These are phyloP conservation scores for Uromys caudimaculatus DNA, from an alignment of 2,797 vertebrate genomes.

Conservation along the genomic window DNA sequence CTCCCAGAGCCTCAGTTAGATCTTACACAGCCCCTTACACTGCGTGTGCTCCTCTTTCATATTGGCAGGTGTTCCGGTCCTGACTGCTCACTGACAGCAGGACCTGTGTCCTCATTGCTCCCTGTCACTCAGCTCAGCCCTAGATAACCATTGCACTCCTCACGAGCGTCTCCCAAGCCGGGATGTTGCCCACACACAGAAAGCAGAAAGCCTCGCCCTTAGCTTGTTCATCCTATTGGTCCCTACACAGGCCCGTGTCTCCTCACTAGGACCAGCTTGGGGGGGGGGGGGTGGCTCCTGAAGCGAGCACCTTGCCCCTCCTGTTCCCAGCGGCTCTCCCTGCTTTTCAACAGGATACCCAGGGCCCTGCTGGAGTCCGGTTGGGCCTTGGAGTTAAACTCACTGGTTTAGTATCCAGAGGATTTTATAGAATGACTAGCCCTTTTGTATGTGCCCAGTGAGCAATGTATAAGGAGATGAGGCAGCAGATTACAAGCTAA, in stretches of 20 bases:
- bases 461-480: neutral
- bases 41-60: too few relatives aligned
- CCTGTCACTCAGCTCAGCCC: neutral
- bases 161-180: accelerated
- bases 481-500: neutral
- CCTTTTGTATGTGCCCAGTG: neutral
- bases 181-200: too few relatives aligned
- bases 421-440: neutral
- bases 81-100: neutral
- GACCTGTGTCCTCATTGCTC: neutral
- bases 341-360: neutral
- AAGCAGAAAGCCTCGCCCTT: neutral
- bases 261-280: too few relatives aligned
- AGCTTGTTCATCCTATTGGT: neutral
- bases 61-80: neutral
- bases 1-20: neutral
- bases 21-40: neutral
- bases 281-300: neutral
- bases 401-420: neutral
- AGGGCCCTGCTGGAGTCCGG: neutral
- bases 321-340: neutral
- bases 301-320: neutral
- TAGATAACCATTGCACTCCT: neutral
- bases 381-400: neutral
- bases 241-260: neutral